phyloP scores from a whole-genome alignment of 2,888 invertebrate species.

The Drosophila rubida region DNA sequence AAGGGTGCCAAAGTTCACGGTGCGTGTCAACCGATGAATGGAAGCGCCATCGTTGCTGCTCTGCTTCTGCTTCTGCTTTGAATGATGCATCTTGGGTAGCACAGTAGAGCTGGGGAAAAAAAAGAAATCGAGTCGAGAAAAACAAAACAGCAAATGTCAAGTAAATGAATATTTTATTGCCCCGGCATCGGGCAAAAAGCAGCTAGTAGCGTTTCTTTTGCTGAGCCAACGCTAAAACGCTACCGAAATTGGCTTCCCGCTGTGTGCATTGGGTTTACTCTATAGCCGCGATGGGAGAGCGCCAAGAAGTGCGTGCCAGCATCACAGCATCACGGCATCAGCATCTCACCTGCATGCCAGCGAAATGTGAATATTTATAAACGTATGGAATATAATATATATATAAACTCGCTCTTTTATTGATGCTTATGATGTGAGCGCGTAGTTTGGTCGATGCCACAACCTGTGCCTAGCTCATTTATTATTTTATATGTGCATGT shows the following conservation, averaged over 20 bases:
- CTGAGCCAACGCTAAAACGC: background rate
- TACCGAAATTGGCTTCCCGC: constrained; percentile 70
- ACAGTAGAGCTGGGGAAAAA: background rate
- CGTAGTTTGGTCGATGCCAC: background rate
- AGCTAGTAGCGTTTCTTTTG: background rate
- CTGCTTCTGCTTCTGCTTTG: constrained; percentile 17
- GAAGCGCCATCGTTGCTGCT: constrained; percentile 8
- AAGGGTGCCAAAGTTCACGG: constrained; percentile 59
- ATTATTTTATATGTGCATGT: background rate
- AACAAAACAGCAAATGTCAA: constrained; percentile 54
- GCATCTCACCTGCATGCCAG: background rate
- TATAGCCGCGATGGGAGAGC: constrained; percentile 57
- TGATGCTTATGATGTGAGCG: constrained; percentile 6
- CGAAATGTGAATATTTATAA: constrained; percentile 13
- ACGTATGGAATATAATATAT: background rate
- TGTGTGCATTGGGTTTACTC: constrained; percentile 51
- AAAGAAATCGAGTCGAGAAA: background rate
- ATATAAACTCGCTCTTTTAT: background rate
- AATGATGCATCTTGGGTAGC: constrained; percentile 66
- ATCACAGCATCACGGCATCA: background rate
- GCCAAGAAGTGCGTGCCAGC: constrained; percentile 44
- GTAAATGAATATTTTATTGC: constrained; percentile 77
- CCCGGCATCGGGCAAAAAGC: constrained; percentile 27
- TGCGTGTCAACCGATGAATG: constrained; percentile 51
- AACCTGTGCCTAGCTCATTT: background rate